Percentiles rank a stretch among this genome's conserved stretches.
phyloP scores from a whole-genome alignment of 2,797 vertebrate species.

The Coreius guichenoti region DNA sequence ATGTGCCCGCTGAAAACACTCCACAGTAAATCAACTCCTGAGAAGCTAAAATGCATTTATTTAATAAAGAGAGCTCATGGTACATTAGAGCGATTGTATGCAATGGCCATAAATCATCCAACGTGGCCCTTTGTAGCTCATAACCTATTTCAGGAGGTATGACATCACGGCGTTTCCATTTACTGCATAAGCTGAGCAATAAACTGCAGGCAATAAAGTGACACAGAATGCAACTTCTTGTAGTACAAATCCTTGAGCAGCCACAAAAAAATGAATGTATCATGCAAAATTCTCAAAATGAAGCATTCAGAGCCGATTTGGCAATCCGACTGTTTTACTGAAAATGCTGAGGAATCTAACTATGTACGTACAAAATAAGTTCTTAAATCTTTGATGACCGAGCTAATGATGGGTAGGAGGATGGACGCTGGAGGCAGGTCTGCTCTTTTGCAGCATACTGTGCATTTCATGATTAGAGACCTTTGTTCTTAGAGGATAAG shows the following conservation, averaged over 20 bases:
- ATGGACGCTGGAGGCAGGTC: constrained; percentile 30
- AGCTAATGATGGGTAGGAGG: constrained; percentile 42
- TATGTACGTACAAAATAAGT: background rate
- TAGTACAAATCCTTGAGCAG: constrained; percentile 53
- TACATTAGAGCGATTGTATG: constrained; percentile 63
- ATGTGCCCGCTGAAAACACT: constrained; percentile 48
- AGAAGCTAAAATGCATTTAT: constrained; percentile 63
- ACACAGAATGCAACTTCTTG: constrained; percentile 51
- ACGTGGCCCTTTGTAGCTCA: constrained; percentile 61
- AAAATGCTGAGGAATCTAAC: constrained; percentile 18
- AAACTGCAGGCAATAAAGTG: constrained; percentile 62
- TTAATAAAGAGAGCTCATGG: constrained; percentile 58
- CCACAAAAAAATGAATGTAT: constrained; percentile 35
- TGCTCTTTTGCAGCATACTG: constrained; percentile 42
- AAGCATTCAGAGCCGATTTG: constrained; percentile 17
- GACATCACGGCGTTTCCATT: constrained; percentile 67
- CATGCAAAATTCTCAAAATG: constrained; percentile 26
- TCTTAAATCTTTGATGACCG: constrained; percentile 37
- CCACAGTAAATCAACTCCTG: constrained; percentile 66
- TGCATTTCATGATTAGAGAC: constrained; percentile 50
- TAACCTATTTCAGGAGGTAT: constrained; percentile 62
- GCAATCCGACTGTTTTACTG: constrained; percentile 13
- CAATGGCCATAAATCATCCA: constrained; percentile 67
- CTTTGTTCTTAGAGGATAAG: constrained; percentile 46
- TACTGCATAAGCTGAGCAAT: constrained; percentile 63